Conservation (phyloP, 2,888 invertebrate species). For the Campoplex nolae region DNA sequence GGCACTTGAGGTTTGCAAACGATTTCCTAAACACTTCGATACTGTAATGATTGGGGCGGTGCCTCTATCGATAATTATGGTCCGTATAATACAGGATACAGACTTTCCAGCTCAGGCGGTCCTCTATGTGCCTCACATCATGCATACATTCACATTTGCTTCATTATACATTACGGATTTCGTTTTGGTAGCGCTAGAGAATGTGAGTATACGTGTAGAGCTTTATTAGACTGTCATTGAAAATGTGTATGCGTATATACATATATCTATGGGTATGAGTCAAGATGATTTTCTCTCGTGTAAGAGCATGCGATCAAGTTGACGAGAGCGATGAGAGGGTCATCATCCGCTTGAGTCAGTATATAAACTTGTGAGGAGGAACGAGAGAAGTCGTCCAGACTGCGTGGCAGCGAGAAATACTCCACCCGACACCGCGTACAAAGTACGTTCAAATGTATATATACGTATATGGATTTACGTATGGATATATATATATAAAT, state of each 20-base stretch:
- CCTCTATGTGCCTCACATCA: conserved; percentile 6
- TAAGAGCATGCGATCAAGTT: background rate
- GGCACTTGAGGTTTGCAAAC: conserved; percentile 42
- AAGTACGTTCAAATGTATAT: conserved; percentile 4
- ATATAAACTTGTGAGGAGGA: conserved; percentile 54
- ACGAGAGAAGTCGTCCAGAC: conserved; percentile 66
- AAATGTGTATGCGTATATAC: background rate
- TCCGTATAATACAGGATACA: conserved; percentile 61
- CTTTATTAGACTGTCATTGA: conserved; percentile 17
- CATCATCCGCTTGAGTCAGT: conserved; percentile 37
- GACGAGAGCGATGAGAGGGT: conserved; percentile 30
- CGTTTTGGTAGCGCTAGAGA: background rate
- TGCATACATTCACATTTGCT: no score
- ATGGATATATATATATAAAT: background rate
- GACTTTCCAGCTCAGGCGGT: conserved; percentile 54
- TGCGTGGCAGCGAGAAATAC: conserved; percentile 68
- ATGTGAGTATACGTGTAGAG: background rate
- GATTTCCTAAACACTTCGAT: conserved; percentile 58
- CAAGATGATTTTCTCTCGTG: conserved; percentile 65
- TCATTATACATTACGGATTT: background rate
- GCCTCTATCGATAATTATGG: conserved; percentile 62
- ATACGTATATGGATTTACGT: conserved; percentile 13
- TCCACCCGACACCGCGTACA: conserved; percentile 35
- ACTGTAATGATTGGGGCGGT: conserved; percentile 64
- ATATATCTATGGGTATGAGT: conserved; percentile 24